Evolutionary conservation across 2,797 vertebrate species (phyloP).

Genomic region (Takifugu rubripes): DNA sequence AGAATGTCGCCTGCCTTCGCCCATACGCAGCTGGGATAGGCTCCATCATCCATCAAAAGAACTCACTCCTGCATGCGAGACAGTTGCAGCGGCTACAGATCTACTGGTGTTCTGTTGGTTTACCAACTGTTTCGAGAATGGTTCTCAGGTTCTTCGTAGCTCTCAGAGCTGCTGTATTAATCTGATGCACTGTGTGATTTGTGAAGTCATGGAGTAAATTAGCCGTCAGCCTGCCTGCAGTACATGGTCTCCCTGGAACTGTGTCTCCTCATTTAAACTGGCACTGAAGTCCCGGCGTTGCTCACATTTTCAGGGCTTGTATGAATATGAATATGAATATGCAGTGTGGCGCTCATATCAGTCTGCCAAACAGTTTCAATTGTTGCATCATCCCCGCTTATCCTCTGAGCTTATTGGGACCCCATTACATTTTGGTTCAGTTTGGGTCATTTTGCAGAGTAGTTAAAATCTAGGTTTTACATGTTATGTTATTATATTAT

Average conservation of each 20-base stretch:
- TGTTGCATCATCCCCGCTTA: constrained; percentile 7
- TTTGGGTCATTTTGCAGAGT: background rate
- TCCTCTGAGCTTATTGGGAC: constrained; percentile 1
- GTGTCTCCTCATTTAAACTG: constrained; percentile 39
- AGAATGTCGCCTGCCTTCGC: too few relatives aligned
- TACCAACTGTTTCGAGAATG: constrained; percentile 13
- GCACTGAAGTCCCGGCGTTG: constrained; percentile 17
- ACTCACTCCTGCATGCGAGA: too few relatives aligned
- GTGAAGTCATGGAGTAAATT: constrained; percentile 54
- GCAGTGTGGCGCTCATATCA: constrained; percentile 20
- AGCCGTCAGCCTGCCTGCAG: constrained; percentile 27
- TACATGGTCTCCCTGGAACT: constrained; percentile 18
- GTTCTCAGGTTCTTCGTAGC: constrained; percentile 24
- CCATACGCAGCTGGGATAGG: too few relatives aligned
- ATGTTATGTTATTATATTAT: too few relatives aligned
- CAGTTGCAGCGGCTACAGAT: background rate
- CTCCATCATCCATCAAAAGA: too few relatives aligned
- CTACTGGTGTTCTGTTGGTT: background rate
- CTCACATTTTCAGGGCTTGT: constrained; percentile 5
- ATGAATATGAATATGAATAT: constrained; percentile 33
- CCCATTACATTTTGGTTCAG: constrained; percentile 1
- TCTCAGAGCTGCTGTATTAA: constrained; percentile 17
- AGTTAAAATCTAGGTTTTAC: too few relatives aligned
- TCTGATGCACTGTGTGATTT: constrained; percentile 34
- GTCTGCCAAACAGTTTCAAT: constrained; percentile 19